Base-by-base conservation (phyloP, 1,140 invertebrate species). In the Anoplolepis gracilipes region DNA sequence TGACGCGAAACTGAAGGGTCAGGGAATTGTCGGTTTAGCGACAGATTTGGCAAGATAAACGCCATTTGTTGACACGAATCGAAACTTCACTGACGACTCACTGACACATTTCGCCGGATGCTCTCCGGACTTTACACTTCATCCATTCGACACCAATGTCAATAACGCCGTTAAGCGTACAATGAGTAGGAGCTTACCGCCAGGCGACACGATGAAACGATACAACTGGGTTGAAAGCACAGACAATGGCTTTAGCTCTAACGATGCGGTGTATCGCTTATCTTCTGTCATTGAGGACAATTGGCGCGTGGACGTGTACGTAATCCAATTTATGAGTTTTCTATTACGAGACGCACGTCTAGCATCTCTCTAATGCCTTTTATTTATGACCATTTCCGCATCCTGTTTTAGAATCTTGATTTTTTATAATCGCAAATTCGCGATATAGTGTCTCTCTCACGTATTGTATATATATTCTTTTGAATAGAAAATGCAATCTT, bases 261-360 rank as follows among this genome's bases (percentile, higher is more conserved):
- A 89, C 87, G 69, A 55, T 33, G 46, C 69, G 69, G 36, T 11
- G 75, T 53, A 85, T 62, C 33, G 59, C 25, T 10, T 49, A 33
- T 78, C 16, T 8, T 55, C 84, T 70, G 39, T 76, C 25, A 46
- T 36, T 67, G 57, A n/a, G 11, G 75, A 72, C 84, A 85, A 87
- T 75, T 86, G 88, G 73, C 75, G 77, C 85, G 64, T 85, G 69
- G 77, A 70, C 85, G 69, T 46, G 64, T 30, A 64, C 57, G 87
- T 82, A 78, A 81, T 76, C 62, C 75, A 86, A 87, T 88, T 90
- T 90, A 85, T 72, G 49, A 49, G 57, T 87, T 77, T 89, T 59
- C 86, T 55, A 88, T 88, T 88, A 78, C 79, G 19, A 36, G 46
- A 30, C 53, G 8, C 25, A 36, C 25, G 13, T 53, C 53, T 59